A percentile compares a stretch with the other conserved stretches of the same genome.
These are phyloP conservation scores for Drosophila santomea DNA, from an alignment of 1,140 invertebrate genomes.

Conservation along the genomic window DNA sequence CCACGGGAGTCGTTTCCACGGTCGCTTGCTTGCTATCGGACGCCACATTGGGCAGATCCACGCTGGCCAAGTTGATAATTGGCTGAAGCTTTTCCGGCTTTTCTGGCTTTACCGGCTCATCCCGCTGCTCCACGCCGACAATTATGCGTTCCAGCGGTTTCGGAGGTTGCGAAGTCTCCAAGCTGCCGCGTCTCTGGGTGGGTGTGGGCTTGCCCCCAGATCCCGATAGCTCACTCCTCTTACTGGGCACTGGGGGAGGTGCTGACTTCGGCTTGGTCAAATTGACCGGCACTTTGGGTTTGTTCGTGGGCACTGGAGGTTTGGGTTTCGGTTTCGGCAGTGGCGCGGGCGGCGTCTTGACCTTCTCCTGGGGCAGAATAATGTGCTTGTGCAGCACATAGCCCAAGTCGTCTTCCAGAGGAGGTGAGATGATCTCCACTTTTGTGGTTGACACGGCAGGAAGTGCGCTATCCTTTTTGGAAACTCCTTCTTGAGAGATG, in stretches of 20 bases:
- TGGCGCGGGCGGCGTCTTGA: conserved; percentile 1
- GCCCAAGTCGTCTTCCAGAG: conserved; percentile 62
- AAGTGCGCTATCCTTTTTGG: background rate
- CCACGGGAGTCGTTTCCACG: conserved; percentile 22
- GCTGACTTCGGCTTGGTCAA: conserved; percentile 60
- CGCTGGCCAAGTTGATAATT: conserved; percentile 75
- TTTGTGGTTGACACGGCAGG: background rate
- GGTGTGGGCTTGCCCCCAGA: conserved; percentile 54
- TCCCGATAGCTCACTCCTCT: conserved; percentile 47
- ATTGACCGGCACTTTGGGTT: conserved; percentile 48
- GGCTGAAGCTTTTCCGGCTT: conserved; percentile 19
- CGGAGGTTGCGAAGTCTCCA: conserved; percentile 41
- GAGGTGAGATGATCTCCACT: background rate
- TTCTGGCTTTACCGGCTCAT: background rate
- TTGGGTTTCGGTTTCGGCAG: conserved; percentile 39
- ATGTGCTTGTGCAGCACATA: conserved; percentile 80
- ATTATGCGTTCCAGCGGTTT: conserved; percentile 78
- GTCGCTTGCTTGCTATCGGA: background rate
- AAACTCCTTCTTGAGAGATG: conserved; percentile 14
- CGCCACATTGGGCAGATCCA: conserved; percentile 67
- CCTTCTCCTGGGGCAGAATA: conserved; percentile 41
- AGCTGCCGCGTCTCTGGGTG: conserved; percentile 66
- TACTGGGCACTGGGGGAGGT: conserved; percentile 73
- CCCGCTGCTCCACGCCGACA: conserved; percentile 64
- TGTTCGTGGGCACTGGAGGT: conserved; percentile 62